Conservation (phyloP, 2,113 vertebrate genomes). For the Rallus limicola region DNA sequence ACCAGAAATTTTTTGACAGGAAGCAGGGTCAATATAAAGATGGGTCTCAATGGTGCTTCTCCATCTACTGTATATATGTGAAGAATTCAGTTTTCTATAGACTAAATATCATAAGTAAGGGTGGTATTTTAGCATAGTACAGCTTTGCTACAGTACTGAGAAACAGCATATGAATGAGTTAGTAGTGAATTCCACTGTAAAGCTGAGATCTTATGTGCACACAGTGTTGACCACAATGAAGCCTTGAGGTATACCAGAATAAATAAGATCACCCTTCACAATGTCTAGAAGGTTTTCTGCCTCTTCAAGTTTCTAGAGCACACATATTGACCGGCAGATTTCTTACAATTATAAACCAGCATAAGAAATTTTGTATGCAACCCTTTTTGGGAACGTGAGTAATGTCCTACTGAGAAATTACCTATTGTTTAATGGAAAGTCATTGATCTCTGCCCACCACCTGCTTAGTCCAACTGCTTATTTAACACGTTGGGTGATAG, state of each 20-base stretch:
- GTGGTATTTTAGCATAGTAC: not conserved
- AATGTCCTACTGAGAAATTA: constrained; percentile 58
- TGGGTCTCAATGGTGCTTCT: no score
- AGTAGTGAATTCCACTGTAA: not conserved
- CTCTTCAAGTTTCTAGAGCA: not conserved
- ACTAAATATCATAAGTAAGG: not conserved
- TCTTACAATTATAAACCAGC: not conserved
- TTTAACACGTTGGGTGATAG: constrained; percentile 60
- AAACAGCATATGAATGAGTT: not conserved
- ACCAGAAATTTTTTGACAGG: not conserved
- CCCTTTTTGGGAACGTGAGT: constrained; percentile 10
- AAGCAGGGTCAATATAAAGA: not conserved
- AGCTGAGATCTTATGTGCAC: not conserved
- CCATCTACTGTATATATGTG: not conserved
- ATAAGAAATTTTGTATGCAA: not conserved
- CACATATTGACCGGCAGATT: not conserved
- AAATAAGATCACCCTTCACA: not conserved
- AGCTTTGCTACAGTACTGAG: not conserved
- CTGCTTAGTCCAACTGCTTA: constrained; percentile 61
- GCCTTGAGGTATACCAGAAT: not conserved
- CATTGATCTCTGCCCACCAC: constrained; percentile 58
- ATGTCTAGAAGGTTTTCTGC: not conserved
- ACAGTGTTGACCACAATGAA: not conserved
- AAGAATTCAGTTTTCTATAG: not conserved
- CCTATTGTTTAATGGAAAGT: constrained; percentile 60